phyloP scores from a whole-genome alignment of 2,888 invertebrate species.

The Lutraria lutraria region DNA sequence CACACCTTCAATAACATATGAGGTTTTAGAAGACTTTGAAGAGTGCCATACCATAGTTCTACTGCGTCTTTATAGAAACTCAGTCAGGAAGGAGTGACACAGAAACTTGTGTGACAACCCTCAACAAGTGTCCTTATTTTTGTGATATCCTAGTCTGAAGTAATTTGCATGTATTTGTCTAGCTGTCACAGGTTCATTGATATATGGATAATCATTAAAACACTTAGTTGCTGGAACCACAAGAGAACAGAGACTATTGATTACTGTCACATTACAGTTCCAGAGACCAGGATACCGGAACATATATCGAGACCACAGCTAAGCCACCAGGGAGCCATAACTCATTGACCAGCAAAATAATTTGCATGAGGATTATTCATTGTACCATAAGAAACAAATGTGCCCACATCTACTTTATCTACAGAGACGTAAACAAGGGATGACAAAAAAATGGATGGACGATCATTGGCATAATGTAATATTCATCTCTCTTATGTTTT shows the following conservation, averaged over 20 bases:
- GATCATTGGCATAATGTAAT: conserved; percentile 18
- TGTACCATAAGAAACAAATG: conserved; percentile 29
- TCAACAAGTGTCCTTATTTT: conserved; percentile 18
- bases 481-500: neutral
- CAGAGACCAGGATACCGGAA: neutral
- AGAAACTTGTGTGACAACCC: neutral
- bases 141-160: conserved; percentile 18
- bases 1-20: neutral
- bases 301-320: conserved; percentile 13
- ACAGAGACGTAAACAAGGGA: neutral
- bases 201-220: conserved; percentile 62
- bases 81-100: no score
- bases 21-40: no score
- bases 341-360: conserved; percentile 37
- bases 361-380: conserved; percentile 39
- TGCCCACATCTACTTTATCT: conserved; percentile 14
- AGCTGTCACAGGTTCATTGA: conserved; percentile 55
- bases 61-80: no score
- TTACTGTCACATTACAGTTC: neutral
- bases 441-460: conserved; percentile 15
- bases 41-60: no score
- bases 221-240: conserved; percentile 43
- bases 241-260: conserved; percentile 39
- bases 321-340: conserved; percentile 34
- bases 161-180: conserved; percentile 62